These are phyloP conservation scores for Helicoverpa zea DNA, from an alignment of 1,140 invertebrate genomes.

Conservation along the genomic window DNA sequence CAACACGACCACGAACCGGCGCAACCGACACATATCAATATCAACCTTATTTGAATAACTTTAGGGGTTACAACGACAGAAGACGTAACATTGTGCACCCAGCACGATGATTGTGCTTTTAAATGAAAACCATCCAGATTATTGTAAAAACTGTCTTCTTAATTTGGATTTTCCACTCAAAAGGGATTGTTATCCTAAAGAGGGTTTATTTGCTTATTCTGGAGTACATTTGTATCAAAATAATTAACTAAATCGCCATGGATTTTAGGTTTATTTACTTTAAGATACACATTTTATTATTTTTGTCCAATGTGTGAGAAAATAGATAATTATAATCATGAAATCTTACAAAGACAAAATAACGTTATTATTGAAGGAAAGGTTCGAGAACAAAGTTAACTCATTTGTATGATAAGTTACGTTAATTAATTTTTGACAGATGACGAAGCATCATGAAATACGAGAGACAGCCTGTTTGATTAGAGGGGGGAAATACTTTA, in stretches of 20 bases:
- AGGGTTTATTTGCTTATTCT: conserved; percentile 29
- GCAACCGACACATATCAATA: background rate
- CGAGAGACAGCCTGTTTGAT: too few relatives aligned
- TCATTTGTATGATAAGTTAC: background rate
- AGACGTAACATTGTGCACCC: background rate
- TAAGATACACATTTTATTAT: too few relatives aligned
- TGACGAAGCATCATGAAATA: background rate
- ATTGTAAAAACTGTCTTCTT: conserved; percentile 55
- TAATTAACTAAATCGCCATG: background rate
- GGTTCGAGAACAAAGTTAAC: background rate
- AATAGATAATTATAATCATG: background rate
- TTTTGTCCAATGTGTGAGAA: background rate
- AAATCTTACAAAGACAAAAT: background rate
- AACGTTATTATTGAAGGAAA: background rate
- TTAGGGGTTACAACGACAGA: background rate
- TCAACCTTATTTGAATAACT: background rate
- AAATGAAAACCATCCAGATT: conserved; percentile 55
- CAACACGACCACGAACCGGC: background rate
- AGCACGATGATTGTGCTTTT: conserved; percentile 48
- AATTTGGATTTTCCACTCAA: conserved; percentile 48
- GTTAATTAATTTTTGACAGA: background rate
- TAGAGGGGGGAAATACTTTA: too few relatives aligned
- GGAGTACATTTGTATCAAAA: background rate
- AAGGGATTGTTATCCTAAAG: conserved; percentile 39
- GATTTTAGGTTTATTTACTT: background rate